Base-by-base conservation (phyloP, 2,113 vertebrate species). In the Onychostoma macrolepis region DNA sequence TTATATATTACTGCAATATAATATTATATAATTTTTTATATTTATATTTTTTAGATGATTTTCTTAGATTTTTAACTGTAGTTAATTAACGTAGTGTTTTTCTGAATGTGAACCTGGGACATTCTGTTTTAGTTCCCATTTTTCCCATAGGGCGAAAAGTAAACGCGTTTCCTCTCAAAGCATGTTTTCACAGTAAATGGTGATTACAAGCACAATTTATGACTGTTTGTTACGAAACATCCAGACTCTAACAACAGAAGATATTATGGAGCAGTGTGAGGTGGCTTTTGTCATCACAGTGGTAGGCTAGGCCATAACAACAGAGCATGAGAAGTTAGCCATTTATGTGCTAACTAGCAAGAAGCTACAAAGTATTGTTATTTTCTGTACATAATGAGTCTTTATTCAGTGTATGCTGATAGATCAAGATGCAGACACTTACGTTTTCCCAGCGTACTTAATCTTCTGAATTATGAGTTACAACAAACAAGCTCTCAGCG, bases 181-280 rank as follows among this genome's bases (percentile, higher is more conserved):
- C 26, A 21, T 91, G 90, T 92, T 93, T 89, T 90, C 85, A 93
- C 76, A 92, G 88, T 90, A 93, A 93, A 94, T 90, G 88, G 10
- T 87, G 82, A 41, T 50, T 41, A n/a, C 74, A 5, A 78, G 78
- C 84, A 56, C 48, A 8, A 74, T 26, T 81, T 50, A 86, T 67
- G 28, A 69, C 76, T 67, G 67, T 56, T n/a, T 78, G 82, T 50
- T 38, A 76, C 19, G 21, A 87, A 92, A 87, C 88, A 69, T 81
- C 15, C 61, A 30, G 53, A 30, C 56, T 86, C 81, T 56, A 74
- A 72, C 75, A 74, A 76, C 21, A 82, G 50, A 28, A 80, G 58
- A 56, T n/a, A 48, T 80, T 71, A 74, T 63, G 85, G 33, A 69
- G 76, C 58, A 41, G 58, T n/a, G 45, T 28, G 33, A 84, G 72